These are phyloP conservation scores for Clarias gariepinus DNA, from an alignment of 2,113 vertebrate species.

Conservation along the genomic window DNA sequence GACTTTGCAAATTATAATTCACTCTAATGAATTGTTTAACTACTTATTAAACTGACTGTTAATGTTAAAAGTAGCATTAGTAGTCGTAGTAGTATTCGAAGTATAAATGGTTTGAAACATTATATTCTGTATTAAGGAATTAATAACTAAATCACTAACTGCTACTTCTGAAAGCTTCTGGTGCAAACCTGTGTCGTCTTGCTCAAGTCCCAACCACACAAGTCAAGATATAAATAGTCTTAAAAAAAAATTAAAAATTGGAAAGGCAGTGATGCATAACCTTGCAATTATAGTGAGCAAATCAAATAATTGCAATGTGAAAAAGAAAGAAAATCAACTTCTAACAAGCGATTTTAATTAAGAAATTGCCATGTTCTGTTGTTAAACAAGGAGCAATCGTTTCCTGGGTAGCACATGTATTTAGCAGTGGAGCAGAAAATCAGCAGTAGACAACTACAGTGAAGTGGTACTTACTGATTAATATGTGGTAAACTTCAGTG, in stretches of 20 bases:
- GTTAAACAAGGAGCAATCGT: background rate
- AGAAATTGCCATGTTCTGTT: background rate
- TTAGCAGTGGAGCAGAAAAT: background rate
- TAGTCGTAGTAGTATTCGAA: too few species aligned
- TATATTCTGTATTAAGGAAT: background rate
- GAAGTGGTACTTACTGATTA: constrained; percentile 72
- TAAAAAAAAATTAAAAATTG: background rate
- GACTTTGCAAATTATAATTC: too few species aligned
- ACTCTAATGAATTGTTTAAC: too few species aligned
- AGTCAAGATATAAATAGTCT: background rate
- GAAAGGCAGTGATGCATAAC: constrained; percentile 4
- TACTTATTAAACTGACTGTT: too few species aligned
- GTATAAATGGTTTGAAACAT: background rate
- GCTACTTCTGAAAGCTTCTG: constrained; percentile 1
- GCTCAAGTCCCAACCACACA: background rate
- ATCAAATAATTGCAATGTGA: constrained; percentile 16
- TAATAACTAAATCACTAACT: constrained; percentile 5
- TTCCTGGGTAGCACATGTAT: background rate
- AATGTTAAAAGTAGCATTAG: too few species aligned
- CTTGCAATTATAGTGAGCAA: constrained; percentile 9
- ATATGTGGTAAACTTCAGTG: constrained; percentile 68
- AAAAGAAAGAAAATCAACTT: background rate
- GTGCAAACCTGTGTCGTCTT: background rate
- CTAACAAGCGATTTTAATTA: background rate
- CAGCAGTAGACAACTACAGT: background rate